Conservation (phyloP, 2,888 invertebrate species). For the Chrysomela aeneicollis region DNA sequence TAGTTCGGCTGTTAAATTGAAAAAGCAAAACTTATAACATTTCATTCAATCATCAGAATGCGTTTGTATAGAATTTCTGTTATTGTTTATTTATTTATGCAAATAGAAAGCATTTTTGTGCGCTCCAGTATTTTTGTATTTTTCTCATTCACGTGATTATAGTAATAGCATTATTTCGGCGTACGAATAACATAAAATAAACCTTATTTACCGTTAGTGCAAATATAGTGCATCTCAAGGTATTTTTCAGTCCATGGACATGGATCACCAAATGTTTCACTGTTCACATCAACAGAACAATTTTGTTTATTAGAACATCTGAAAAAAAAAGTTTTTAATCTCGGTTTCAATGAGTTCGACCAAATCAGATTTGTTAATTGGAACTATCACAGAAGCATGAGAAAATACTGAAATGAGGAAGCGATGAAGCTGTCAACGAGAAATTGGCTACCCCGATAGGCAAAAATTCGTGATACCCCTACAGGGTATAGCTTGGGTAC, state of each 20-base stretch:
- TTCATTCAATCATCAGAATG: not conserved
- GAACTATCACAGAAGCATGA: not conserved
- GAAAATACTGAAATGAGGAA: too few species aligned
- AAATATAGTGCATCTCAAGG: constrained; percentile 68
- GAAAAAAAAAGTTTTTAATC: constrained; percentile 50
- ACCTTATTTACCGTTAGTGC: constrained; percentile 57
- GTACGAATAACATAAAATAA: constrained; percentile 39
- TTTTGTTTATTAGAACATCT: constrained; percentile 58
- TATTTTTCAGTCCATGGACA: constrained; percentile 69
- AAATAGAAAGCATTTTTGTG: too few species aligned
- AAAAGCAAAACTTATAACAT: not conserved
- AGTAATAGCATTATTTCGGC: not conserved
- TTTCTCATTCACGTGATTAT: not conserved
- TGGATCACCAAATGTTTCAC: constrained; percentile 64
- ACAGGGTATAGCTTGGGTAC: too few species aligned
- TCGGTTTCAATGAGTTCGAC: constrained; percentile 15
- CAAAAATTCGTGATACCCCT: too few species aligned
- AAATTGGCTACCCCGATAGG: too few species aligned
- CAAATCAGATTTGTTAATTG: constrained; percentile 13
- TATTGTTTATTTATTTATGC: too few species aligned
- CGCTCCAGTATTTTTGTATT: too few species aligned
- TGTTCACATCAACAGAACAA: constrained; percentile 55
- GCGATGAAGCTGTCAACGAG: too few species aligned
- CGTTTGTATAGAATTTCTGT: too few species aligned
- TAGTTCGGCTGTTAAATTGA: too few species aligned